Evolutionary conservation across 2,888 invertebrate genomes (phyloP).

Genomic region (Heliconius charithonia): DNA sequence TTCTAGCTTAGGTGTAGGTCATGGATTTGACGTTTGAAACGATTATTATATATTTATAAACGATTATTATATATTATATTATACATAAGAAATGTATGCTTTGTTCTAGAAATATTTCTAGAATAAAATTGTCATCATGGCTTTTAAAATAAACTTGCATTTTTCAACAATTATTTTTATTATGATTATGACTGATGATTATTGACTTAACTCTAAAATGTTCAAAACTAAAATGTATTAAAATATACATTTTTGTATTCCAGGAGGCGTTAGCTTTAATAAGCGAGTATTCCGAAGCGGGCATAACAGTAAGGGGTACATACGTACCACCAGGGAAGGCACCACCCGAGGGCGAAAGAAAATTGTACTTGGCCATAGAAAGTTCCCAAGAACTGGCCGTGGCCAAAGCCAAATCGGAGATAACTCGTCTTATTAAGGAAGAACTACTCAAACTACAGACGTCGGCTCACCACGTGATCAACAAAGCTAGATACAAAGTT

Average conservation of each 20-base stretch:
- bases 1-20: neutral
- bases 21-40: neutral
- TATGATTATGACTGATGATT: neutral
- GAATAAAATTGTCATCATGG: too few species aligned
- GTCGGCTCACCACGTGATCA: slow-evolving; percentile 92
- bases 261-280: slow-evolving; percentile 98
- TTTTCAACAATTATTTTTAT: neutral
- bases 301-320: slow-evolving; percentile 99
- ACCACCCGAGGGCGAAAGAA: slow-evolving; percentile 96
- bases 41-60: too few species aligned
- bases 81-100: too few species aligned
- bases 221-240: too few species aligned
- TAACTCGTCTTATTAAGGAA: slow-evolving; percentile 98
- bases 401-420: slow-evolving; percentile 97
- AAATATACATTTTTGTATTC: neutral
- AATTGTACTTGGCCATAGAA: slow-evolving; percentile 98
- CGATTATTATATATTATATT: too few species aligned
- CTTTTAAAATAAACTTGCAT: neutral
- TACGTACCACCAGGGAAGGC: slow-evolving; percentile 95
- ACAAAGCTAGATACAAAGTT: slow-evolving; percentile 97
- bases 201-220: too few species aligned
- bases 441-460: slow-evolving; percentile 96
- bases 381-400: slow-evolving; percentile 98
- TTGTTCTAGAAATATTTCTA: neutral
- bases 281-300: slow-evolving; percentile 99